These are phyloP conservation scores for Brachyistius frenatus DNA, from an alignment of 2,113 vertebrate genomes.

Conservation along the genomic window DNA sequence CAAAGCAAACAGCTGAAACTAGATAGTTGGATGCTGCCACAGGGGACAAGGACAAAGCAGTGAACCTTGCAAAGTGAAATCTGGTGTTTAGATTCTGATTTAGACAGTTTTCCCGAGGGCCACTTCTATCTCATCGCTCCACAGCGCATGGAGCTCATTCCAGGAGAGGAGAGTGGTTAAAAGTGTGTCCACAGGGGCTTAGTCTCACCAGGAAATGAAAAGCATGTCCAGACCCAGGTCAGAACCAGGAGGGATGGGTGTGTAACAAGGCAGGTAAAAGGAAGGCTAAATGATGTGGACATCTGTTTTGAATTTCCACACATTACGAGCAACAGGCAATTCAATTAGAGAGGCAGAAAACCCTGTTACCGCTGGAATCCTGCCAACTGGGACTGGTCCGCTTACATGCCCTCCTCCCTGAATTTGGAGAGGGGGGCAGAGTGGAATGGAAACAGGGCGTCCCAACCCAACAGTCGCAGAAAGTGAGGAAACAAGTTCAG, in stretches of 20 bases:
- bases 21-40: not conserved
- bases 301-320: constrained; percentile 81
- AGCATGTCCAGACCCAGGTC: constrained; percentile 69
- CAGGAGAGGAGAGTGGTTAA: constrained; percentile 28
- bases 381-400: constrained; percentile 54
- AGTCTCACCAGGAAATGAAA: constrained; percentile 72
- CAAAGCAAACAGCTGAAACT: constrained; percentile 9
- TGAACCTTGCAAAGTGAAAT: constrained; percentile 5
- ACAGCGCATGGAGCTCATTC: constrained; percentile 25
- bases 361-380: constrained; percentile 64
- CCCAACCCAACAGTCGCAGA: constrained; percentile 4
- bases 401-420: constrained; percentile 23
- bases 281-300: constrained; percentile 48
- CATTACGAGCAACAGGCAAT: constrained; percentile 61
- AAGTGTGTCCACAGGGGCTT: constrained; percentile 35
- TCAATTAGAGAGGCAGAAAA: constrained; percentile 71
- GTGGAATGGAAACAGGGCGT: constrained; percentile 19
- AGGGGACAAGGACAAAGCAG: not conserved
- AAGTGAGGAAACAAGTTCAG: not conserved
- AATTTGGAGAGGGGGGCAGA: not conserved
- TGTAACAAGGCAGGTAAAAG: constrained; percentile 45
- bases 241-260: constrained; percentile 41
- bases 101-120: not conserved
- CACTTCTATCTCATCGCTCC: constrained; percentile 14
- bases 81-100: constrained; percentile 37